Conservation (phyloP, 1,140 invertebrate genomes). For the Dendrolimus kikuchii region DNA sequence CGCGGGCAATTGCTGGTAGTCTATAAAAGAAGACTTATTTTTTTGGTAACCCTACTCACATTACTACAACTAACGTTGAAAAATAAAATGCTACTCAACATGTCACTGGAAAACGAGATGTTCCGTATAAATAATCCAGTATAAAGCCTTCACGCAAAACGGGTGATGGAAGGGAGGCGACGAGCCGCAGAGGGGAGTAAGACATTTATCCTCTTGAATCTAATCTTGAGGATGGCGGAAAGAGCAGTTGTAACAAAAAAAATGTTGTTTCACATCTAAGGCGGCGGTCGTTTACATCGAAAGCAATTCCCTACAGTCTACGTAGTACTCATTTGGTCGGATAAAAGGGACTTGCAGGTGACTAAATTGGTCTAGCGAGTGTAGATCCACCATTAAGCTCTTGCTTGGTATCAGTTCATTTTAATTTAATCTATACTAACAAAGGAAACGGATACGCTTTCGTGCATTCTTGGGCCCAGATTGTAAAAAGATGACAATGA, state of each 20-base stretch:
- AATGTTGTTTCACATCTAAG: conserved; percentile 35
- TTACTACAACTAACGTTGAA: conserved; percentile 14
- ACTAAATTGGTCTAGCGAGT: too few relatives aligned
- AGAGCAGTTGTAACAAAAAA: conserved; percentile 52
- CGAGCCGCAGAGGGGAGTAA: conserved; percentile 25
- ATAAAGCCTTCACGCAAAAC: conserved; percentile 60
- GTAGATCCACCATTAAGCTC: too few relatives aligned
- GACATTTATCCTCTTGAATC: conserved; percentile 64
- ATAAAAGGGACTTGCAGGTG: too few relatives aligned
- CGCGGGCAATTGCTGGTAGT: too few relatives aligned
- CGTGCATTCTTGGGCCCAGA: too few relatives aligned
- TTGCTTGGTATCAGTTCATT: too few relatives aligned
- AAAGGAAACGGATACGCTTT: too few relatives aligned
- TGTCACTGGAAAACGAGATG: conserved; percentile 46
- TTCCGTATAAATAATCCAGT: conserved; percentile 63
- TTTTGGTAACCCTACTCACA: too few relatives aligned
- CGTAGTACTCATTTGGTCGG: conserved; percentile 36
- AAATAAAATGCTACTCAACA: conserved; percentile 54
- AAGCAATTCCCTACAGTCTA: conserved; percentile 36
- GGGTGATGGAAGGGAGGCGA: conserved; percentile 35
- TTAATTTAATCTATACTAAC: too few relatives aligned
- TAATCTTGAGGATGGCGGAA: conserved; percentile 63
- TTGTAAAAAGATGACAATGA: too few relatives aligned
- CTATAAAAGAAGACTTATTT: too few relatives aligned
- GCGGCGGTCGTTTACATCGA: conserved; percentile 27